Evolutionary conservation across 2,888 invertebrate species (phyloP).

Genomic region (Thelaira solivaga): DNA sequence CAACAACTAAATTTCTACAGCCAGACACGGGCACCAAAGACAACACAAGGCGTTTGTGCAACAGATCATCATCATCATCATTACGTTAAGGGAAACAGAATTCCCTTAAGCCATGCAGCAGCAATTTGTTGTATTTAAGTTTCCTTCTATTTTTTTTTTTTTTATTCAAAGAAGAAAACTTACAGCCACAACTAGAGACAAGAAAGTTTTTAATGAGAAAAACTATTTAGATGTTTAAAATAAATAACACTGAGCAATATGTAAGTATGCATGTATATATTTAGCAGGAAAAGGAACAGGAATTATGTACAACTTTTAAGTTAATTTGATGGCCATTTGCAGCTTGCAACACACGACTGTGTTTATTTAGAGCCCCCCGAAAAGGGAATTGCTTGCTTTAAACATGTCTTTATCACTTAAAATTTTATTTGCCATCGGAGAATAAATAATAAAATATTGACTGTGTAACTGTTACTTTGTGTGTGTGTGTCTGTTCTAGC

Average conservation of each 20-base stretch:
- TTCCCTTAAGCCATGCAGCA: slow-evolving; percentile 66
- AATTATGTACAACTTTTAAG: background rate
- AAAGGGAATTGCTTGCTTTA: background rate
- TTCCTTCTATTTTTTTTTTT: slow-evolving; percentile 40
- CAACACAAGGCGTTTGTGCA: slow-evolving; percentile 18
- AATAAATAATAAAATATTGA: background rate
- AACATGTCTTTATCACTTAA: slow-evolving; percentile 18
- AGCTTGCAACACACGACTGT: background rate
- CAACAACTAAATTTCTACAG: slow-evolving; percentile 1
- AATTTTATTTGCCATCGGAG: slow-evolving; percentile 22
- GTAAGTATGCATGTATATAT: too few species aligned
- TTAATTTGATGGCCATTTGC: background rate
- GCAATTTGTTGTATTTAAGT: slow-evolving; percentile 65
- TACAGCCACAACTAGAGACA: background rate
- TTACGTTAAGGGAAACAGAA: slow-evolving; percentile 37
- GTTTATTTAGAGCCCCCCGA: background rate
- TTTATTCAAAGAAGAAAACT: background rate
- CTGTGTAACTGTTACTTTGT: background rate
- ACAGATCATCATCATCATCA: slow-evolving; percentile 16
- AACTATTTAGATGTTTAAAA: slow-evolving; percentile 13
- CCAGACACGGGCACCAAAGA: background rate
- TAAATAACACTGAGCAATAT: too few species aligned
- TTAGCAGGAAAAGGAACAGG: background rate
- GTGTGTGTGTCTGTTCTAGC: too few species aligned
- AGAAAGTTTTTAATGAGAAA: slow-evolving; percentile 10